These are phyloP conservation scores for Cephus pygmeus DNA, from an alignment of 2,888 invertebrate genomes.

Conservation along the genomic window DNA sequence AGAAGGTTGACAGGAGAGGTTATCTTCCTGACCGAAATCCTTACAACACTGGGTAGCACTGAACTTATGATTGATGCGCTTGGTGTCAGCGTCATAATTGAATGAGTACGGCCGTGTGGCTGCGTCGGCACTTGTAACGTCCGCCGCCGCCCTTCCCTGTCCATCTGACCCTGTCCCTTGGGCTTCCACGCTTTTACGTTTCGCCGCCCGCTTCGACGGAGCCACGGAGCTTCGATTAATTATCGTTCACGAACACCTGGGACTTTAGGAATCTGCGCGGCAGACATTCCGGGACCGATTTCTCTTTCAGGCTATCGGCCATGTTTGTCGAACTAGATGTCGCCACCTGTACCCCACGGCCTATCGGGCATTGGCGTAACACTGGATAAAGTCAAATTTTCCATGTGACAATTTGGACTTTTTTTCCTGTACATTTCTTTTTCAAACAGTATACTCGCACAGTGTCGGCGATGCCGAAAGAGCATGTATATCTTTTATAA, in stretches of 20 bases:
- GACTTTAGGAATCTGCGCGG: conserved; percentile 37
- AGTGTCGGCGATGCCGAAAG: background rate
- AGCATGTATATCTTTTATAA: background rate
- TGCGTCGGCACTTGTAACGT: conserved; percentile 43
- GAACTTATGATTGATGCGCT: conserved; percentile 56
- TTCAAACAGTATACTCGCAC: background rate
- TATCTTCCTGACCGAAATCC: background rate
- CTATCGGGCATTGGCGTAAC: too few species aligned
- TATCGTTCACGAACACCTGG: conserved; percentile 50
- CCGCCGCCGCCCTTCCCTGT: conserved; percentile 22
- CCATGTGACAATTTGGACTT: background rate
- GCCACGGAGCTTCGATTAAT: conserved; percentile 55
- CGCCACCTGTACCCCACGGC: background rate
- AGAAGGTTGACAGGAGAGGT: background rate
- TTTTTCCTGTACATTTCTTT: background rate
- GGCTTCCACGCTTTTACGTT: conserved; percentile 46
- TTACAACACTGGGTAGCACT: conserved; percentile 12
- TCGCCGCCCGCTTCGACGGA: conserved; percentile 38
- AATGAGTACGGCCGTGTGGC: conserved; percentile 51
- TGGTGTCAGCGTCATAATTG: conserved; percentile 63
- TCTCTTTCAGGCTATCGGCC: background rate
- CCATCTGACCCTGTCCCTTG: conserved; percentile 25
- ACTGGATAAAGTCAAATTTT: background rate
- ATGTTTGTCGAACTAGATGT: background rate
- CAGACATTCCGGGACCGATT: conserved; percentile 30